phyloP scores from a whole-genome alignment of 2,888 invertebrate species.

The Hofmannophila pseudospretella region DNA sequence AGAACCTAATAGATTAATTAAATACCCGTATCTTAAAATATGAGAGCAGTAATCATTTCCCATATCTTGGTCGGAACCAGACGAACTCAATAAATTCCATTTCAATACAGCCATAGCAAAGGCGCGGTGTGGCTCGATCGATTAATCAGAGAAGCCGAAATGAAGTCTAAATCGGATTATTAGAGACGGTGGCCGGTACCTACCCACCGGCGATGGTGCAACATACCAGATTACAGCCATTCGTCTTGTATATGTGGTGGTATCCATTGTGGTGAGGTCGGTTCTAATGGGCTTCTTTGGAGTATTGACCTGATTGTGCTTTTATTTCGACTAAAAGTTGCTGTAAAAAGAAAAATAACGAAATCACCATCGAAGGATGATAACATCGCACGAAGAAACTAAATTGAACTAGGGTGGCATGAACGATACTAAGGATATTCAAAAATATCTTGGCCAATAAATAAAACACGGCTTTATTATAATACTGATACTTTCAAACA shows the following conservation, averaged over 20 bases:
- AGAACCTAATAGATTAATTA: conserved; percentile 6
- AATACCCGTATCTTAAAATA: conserved; percentile 8
- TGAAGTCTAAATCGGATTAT: conserved; percentile 48
- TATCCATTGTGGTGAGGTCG: conserved; percentile 21
- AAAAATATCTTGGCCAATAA: too few relatives aligned
- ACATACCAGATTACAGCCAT: conserved; percentile 27
- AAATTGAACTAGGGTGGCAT: too few relatives aligned
- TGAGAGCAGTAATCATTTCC: conserved; percentile 8
- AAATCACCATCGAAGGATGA: too few relatives aligned
- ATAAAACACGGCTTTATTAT: too few relatives aligned
- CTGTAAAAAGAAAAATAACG: conserved; percentile 15
- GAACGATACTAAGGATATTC: too few relatives aligned
- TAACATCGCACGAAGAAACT: too few relatives aligned
- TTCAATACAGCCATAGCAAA: conserved; percentile 16
- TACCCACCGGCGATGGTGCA: conserved; percentile 18
- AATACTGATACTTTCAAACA: too few relatives aligned
- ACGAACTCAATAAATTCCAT: conserved; percentile 20
- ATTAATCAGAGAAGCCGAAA: conserved; percentile 46
- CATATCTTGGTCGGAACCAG: conserved; percentile 7
- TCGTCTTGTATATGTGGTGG: conserved; percentile 33
- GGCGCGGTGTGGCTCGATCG: conserved; percentile 25
- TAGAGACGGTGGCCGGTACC: conserved; percentile 38
- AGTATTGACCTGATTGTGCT: conserved; percentile 14
- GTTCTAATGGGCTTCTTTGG: conserved; percentile 10
- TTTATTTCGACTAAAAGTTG: conserved; percentile 4